A percentile compares a stretch with the other conserved stretches of the same genome.
phyloP scores from a whole-genome alignment of 2,888 invertebrate species.

The Stramonita haemastoma region DNA sequence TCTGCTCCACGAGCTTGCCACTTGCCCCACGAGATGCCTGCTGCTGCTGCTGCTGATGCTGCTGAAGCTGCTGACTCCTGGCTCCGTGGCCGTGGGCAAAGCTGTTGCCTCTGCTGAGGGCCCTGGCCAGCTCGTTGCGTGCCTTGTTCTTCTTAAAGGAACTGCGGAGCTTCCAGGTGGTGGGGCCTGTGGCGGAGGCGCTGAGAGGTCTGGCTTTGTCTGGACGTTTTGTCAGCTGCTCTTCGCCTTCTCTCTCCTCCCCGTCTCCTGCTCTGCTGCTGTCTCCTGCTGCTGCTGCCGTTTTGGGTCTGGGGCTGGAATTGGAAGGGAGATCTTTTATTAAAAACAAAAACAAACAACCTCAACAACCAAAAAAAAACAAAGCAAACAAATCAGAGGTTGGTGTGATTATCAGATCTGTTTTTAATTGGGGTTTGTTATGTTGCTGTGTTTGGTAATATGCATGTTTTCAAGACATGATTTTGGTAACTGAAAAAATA shows the following conservation, averaged over 20 bases:
- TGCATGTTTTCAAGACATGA: not conserved
- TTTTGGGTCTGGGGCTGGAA: slow-evolving; percentile 31
- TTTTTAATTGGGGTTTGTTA: not conserved
- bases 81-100: slow-evolving; percentile 2
- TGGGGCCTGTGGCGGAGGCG: slow-evolving; percentile 14
- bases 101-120: slow-evolving; percentile 48
- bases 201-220: slow-evolving; percentile 41
- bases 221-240: not conserved
- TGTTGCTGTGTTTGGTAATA: not conserved
- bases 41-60: no score
- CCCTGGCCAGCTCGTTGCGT: slow-evolving; percentile 57
- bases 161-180: slow-evolving; percentile 37
- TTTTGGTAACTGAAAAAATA: no score
- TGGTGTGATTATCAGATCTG: no score
- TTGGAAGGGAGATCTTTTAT: not conserved
- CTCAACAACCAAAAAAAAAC: no score
- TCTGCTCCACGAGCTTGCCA: slow-evolving; percentile 47
- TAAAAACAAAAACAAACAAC: not conserved
- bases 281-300: not conserved
- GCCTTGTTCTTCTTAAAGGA: slow-evolving; percentile 59
- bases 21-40: slow-evolving; percentile 39
- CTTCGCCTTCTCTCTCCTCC: not conserved
- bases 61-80: not conserved
- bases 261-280: not conserved
- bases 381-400: no score